A percentile compares a stretch with the other conserved stretches of the same genome.
Evolutionary conservation across 2,888 invertebrate genomes (phyloP).

Genomic region (Pollenia labialis): DNA sequence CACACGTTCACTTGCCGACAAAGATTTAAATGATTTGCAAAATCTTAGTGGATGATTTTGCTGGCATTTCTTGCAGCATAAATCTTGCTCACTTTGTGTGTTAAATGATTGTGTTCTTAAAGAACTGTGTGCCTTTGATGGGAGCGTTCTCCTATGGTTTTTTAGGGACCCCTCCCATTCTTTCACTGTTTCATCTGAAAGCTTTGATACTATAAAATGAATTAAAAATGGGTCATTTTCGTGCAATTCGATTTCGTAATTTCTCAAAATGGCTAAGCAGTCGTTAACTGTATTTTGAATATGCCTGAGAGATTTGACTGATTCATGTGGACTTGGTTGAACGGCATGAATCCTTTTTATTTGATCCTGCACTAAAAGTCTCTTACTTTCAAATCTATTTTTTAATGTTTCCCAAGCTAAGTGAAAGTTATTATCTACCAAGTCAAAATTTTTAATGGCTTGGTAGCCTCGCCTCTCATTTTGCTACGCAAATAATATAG

Average conservation of each 20-base stretch:
- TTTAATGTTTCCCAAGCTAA: constrained; percentile 34
- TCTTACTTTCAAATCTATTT: constrained; percentile 21
- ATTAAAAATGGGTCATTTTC: constrained; percentile 1
- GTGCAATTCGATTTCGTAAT: neutral
- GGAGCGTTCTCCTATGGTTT: constrained; percentile 28
- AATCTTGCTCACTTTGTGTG: too few relatives aligned
- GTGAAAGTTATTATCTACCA: constrained; percentile 26
- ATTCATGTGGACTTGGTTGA: neutral
- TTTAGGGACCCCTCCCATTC: constrained; percentile 37
- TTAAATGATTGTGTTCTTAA: too few relatives aligned
- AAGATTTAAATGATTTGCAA: too few relatives aligned
- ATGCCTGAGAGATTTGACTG: neutral
- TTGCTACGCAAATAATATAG: constrained; percentile 30
- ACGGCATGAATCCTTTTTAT: neutral
- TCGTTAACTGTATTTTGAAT: neutral
- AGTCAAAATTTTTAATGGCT: constrained; percentile 29
- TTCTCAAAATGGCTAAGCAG: neutral
- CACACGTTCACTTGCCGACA: too few relatives aligned
- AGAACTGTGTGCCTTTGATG: too few relatives aligned
- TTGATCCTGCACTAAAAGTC: neutral
- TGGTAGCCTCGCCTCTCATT: constrained; percentile 43
- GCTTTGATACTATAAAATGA: constrained; percentile 3
- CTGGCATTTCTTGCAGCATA: too few relatives aligned
- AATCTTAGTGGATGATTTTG: too few relatives aligned
- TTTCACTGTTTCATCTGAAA: constrained; percentile 12